phyloP scores from a whole-genome alignment of 2,888 invertebrate species.

The Tipula lateralis region DNA sequence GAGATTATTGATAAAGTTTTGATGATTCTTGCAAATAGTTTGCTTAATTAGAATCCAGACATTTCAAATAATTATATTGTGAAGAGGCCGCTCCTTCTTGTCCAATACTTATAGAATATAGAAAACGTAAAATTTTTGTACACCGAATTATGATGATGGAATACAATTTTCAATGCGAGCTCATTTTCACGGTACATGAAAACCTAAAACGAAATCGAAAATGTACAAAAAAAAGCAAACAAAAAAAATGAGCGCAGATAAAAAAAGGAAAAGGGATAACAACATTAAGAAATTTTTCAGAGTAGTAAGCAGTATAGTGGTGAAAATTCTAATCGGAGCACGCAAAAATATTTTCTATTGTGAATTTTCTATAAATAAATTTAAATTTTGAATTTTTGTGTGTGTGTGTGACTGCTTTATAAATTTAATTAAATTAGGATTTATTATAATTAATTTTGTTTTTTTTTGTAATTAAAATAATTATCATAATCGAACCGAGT shows the following conservation, averaged over 20 bases:
- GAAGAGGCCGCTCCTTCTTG: background rate
- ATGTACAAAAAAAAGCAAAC: background rate
- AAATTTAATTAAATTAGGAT: background rate
- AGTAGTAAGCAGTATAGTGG: background rate
- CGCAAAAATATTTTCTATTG: background rate
- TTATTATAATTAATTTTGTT: background rate
- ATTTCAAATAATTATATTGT: background rate
- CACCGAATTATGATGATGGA: background rate
- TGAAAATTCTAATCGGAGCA: conserved; percentile 11
- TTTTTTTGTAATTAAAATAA: background rate
- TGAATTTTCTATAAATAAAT: background rate
- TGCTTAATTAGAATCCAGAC: background rate
- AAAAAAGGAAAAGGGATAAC: background rate
- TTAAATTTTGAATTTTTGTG: background rate
- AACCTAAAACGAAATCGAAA: background rate
- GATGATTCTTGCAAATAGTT: background rate
- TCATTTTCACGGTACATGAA: background rate
- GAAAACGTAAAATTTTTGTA: background rate
- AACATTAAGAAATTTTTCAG: background rate
- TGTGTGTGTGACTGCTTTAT: background rate
- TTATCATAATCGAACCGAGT: background rate
- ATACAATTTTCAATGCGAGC: background rate
- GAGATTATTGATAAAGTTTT: background rate
- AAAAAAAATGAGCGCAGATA: background rate
- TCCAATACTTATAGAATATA: background rate